Conservation (phyloP, 1,140 invertebrate species). For the Ectropis grisescens region DNA sequence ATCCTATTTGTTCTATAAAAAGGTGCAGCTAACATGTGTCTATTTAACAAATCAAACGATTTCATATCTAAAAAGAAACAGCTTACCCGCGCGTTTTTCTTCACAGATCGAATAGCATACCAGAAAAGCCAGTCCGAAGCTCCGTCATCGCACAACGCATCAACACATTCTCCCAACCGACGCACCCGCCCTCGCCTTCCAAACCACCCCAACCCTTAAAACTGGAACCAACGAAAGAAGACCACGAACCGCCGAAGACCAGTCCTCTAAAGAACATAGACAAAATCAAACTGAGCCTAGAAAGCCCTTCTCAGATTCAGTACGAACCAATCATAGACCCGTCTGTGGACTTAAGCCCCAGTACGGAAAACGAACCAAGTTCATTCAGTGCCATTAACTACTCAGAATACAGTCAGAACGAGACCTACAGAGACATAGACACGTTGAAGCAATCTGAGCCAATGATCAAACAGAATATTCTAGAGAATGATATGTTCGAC, state of each 20-base stretch:
- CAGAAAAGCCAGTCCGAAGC: conserved; percentile 74
- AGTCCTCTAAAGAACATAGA: conserved; percentile 67
- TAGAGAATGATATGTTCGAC: conserved; percentile 68
- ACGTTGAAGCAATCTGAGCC: conserved; percentile 52
- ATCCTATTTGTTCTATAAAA: too few species aligned
- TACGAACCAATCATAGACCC: conserved; percentile 62
- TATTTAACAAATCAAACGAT: too few species aligned
- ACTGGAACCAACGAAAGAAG: conserved; percentile 13
- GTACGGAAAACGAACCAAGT: conserved; percentile 42
- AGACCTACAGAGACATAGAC: conserved; percentile 30
- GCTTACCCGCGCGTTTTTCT: too few species aligned
- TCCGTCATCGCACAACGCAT: conserved; percentile 73
- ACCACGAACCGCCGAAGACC: conserved; percentile 35
- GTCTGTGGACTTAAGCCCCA: conserved; percentile 47
- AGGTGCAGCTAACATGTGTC: too few species aligned
- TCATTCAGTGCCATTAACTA: conserved; percentile 49
- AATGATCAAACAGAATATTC: conserved; percentile 67
- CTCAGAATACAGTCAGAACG: conserved; percentile 26
- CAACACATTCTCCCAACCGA: conserved; percentile 55
- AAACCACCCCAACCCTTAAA: conserved; percentile 29
- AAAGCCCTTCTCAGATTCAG: conserved; percentile 65
- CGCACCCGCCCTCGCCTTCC: conserved; percentile 18
- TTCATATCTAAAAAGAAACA: too few species aligned
- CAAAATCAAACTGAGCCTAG: conserved; percentile 63
- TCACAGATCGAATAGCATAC: conserved; percentile 60